Conservation (phyloP, 2,888 invertebrate species). For the Temnothorax unifasciatus region DNA sequence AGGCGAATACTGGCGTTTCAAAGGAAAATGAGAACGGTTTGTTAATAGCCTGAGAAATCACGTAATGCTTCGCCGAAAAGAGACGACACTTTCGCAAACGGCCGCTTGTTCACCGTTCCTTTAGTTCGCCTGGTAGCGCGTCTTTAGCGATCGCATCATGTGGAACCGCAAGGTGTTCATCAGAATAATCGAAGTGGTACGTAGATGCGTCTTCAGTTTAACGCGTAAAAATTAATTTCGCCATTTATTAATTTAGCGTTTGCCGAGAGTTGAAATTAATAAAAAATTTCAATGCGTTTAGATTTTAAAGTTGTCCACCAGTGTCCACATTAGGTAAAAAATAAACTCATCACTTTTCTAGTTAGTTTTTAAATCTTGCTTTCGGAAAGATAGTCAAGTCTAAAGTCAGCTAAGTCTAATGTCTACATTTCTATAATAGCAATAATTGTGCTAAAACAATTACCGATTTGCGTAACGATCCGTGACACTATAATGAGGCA, state of each 20-base stretch:
- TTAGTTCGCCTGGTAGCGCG: constrained; percentile 25
- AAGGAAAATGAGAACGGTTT: constrained; percentile 51
- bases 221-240: neutral
- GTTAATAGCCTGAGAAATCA: constrained; percentile 55
- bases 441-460: neutral
- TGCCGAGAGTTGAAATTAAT: neutral
- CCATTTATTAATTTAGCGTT: neutral
- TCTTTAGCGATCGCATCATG: constrained; percentile 75
- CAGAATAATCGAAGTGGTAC: constrained; percentile 84
- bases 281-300: neutral
- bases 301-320: neutral
- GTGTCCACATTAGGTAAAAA: neutral
- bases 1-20: constrained; percentile 36
- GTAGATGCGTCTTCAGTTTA: constrained; percentile 61
- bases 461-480: neutral
- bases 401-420: neutral
- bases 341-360: neutral
- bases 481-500: neutral
- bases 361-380: neutral
- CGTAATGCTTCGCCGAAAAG: constrained; percentile 66
- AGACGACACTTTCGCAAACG: constrained; percentile 60
- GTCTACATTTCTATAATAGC: neutral
- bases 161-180: constrained; percentile 85
- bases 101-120: constrained; percentile 17
- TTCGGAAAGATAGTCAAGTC: neutral